Conservation (phyloP, 2,888 invertebrate genomes). For the Molorchus minor region DNA sequence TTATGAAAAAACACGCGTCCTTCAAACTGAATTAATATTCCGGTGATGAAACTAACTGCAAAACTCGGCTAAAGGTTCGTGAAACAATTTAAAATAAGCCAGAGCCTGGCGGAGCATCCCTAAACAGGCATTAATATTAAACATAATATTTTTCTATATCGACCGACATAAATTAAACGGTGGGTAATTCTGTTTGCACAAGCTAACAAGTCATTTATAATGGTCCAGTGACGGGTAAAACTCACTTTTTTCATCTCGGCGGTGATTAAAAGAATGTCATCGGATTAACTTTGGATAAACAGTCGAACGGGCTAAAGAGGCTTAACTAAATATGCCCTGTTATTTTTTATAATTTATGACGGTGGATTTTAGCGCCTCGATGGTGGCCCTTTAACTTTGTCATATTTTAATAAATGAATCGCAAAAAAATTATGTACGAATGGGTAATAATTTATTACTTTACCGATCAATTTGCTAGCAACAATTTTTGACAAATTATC, state of each 20-base stretch:
- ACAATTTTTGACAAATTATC: too few relatives aligned
- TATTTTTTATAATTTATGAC: constrained; percentile 8
- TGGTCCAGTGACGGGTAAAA: background rate
- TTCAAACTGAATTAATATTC: constrained; percentile 16
- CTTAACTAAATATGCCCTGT: constrained; percentile 1
- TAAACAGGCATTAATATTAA: constrained; percentile 14
- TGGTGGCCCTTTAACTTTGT: background rate
- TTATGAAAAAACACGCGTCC: background rate
- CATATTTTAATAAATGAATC: too few relatives aligned
- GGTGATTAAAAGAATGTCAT: constrained; percentile 2
- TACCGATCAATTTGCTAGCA: too few relatives aligned
- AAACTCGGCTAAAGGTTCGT: constrained; percentile 10
- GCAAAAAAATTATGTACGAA: too few relatives aligned
- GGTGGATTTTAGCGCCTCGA: background rate
- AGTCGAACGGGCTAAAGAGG: background rate
- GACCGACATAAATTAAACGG: background rate
- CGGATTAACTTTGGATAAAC: background rate
- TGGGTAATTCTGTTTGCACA: background rate
- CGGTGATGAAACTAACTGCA: constrained; percentile 5
- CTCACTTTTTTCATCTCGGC: constrained; percentile 1
- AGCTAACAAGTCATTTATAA: constrained; percentile 1
- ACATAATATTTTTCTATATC: constrained; percentile 12
- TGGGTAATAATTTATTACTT: too few relatives aligned
- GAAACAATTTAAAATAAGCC: constrained; percentile 25
- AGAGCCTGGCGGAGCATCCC: background rate